Base-by-base conservation (phyloP, 2,888 invertebrate genomes). In the Sycophila texana region DNA sequence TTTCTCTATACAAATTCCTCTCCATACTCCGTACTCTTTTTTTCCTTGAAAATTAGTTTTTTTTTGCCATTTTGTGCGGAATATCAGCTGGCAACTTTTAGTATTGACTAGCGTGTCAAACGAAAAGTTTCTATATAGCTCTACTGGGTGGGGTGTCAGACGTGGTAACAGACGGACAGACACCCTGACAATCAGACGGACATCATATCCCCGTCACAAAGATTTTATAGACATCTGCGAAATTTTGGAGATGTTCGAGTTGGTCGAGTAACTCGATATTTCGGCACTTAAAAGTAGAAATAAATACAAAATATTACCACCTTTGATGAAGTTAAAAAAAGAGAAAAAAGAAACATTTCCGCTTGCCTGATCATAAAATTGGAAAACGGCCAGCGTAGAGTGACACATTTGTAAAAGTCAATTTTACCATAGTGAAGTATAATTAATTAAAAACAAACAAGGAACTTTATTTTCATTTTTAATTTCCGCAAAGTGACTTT, bases 31-130 rank as follows among this genome's bases (percentile, higher is more conserved):
- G n/a, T n/a, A n/a, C n/a, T n/a, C n/a, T n/a, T n/a, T n/a, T 16
- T 39, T 51, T 51, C 22, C 2, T n/a, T 0, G 3, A 60, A 51
- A 61, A 20, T 55, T 1, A 68, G 16, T 20, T 39, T 51, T 51
- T 18, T 7, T 26, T 4, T 12, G 49, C 49, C 49, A 20, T 60
- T 72, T 53, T 47, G 57, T 26, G 26, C n/a, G 12, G 7, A 61
- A 58, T 47, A 51, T 30, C 51, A 49, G 20, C 16, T 18, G 61
- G 57, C 4, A 61, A 60, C n/a, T 61, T 53, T n/a, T 39, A 39
- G 2, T 63, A 75, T 75, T 68, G 68, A 68, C 68, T 55, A 63
- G 51, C 47, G 22, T 22, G 55, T 39, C 39, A 65, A 63, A 55
- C 18, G 47, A 53, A 39, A 70, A 70, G 30, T 61, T 75, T 67